A percentile compares a stretch with the other conserved stretches of the same genome.
These are phyloP conservation scores for Spatulosminthurus flaviceps DNA, from an alignment of 2,888 invertebrate genomes.

Conservation along the genomic window DNA sequence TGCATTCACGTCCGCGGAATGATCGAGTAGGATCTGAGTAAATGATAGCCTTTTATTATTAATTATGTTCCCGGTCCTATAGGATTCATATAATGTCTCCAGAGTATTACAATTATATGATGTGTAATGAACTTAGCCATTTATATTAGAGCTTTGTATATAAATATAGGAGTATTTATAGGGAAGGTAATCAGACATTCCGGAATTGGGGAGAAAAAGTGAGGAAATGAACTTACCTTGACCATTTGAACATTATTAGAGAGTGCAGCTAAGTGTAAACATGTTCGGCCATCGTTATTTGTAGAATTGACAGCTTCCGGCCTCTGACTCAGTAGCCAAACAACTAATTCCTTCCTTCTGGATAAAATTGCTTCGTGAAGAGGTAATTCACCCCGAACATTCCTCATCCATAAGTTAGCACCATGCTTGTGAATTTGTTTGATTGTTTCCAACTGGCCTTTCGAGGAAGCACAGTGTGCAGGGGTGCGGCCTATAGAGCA, in stretches of 20 bases:
- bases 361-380: slow-evolving; percentile 95
- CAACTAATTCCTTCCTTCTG: slow-evolving; percentile 85
- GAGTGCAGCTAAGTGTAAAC: slow-evolving; percentile 92
- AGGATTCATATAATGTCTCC: not conserved
- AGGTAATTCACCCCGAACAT: slow-evolving; percentile 92
- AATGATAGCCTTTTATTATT: not conserved
- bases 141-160: no score
- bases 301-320: slow-evolving; percentile 86
- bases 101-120: no score
- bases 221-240: slow-evolving; percentile 70
- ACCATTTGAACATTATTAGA: slow-evolving; percentile 95
- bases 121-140: no score
- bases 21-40: slow-evolving; percentile 77
- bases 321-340: slow-evolving; percentile 85
- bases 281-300: slow-evolving; percentile 92
- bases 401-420: slow-evolving; percentile 90
- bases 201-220: not conserved
- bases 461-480: slow-evolving; percentile 93
- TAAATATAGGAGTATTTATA: not conserved
- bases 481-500: slow-evolving; percentile 73
- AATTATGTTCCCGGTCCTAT: not conserved
- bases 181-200: not conserved
- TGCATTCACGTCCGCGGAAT: slow-evolving; percentile 85
- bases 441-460: slow-evolving; percentile 90
- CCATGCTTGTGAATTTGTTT: slow-evolving; percentile 79